A percentile compares a stretch with the other conserved stretches of the same genome.
Conservation (phyloP, 2,797 vertebrate species). For the Ctenopoma multispine region DNA sequence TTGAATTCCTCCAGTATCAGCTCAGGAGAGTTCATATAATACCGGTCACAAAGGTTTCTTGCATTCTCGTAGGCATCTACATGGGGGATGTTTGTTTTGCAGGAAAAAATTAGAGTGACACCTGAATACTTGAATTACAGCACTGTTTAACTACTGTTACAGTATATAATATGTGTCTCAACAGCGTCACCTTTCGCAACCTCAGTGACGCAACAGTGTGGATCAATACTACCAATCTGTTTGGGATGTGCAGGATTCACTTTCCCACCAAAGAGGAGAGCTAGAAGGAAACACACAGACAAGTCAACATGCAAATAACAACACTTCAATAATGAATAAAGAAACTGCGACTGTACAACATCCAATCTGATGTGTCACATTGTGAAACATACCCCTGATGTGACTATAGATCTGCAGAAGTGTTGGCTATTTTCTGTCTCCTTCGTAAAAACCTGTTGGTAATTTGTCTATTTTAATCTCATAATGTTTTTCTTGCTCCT, state of each 20-base stretch:
- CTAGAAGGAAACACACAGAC: conserved; percentile 74
- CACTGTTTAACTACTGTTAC: not conserved
- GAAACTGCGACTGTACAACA: too few relatives aligned
- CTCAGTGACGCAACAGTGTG: conserved; percentile 90
- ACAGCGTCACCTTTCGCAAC: too few relatives aligned
- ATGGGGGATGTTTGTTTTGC: conserved; percentile 38
- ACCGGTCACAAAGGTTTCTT: conserved; percentile 94
- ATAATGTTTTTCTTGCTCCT: not conserved
- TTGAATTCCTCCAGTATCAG: conserved; percentile 92
- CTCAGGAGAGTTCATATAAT: conserved; percentile 97
- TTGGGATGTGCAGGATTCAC: conserved; percentile 96
- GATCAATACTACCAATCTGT: conserved; percentile 98
- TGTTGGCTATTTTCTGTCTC: not conserved
- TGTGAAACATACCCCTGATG: not conserved
- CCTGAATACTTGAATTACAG: not conserved
- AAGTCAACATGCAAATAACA: not conserved
- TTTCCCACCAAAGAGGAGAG: conserved; percentile 94
- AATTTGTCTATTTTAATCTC: not conserved
- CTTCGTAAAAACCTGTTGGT: not conserved
- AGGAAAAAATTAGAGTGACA: rapidly evolving
- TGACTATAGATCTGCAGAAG: not conserved
- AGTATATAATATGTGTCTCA: too few relatives aligned
- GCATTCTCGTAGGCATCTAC: conserved; percentile 97
- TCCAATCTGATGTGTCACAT: not conserved
- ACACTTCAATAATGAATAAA: not conserved